A percentile compares a stretch with the other conserved stretches of the same genome.
Conservation (phyloP, 2,113 vertebrate genomes). For the Gulo gulo region DNA sequence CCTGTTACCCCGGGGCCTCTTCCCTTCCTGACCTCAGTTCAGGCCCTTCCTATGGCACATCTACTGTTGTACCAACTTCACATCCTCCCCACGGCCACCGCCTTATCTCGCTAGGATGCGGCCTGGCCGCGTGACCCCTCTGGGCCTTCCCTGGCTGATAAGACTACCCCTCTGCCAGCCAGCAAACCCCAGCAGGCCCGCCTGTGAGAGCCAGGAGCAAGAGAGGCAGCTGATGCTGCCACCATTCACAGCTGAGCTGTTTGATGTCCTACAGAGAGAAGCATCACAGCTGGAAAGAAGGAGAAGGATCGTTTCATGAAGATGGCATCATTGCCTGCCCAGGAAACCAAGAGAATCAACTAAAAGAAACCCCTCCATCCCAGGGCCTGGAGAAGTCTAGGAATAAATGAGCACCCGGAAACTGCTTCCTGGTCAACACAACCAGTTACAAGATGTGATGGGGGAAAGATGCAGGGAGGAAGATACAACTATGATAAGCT, state of each 20-base stretch:
- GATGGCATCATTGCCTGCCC: background rate
- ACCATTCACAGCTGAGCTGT: fast-evolving
- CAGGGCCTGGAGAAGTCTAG: background rate
- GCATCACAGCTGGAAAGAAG: background rate
- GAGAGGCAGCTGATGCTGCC: background rate
- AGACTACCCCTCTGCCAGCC: background rate
- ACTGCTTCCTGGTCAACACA: background rate
- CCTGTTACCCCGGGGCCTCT: no score
- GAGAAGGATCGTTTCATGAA: background rate
- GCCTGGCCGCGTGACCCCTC: background rate
- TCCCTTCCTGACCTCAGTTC: background rate
- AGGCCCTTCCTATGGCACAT: background rate
- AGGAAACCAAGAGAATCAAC: background rate
- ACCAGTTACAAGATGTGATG: background rate
- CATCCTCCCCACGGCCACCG: background rate
- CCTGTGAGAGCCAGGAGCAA: background rate
- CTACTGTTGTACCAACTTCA: background rate
- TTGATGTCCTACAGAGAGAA: no score
- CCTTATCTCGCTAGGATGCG: background rate
- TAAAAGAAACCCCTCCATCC: background rate
- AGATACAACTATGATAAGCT: background rate
- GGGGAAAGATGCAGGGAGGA: background rate
- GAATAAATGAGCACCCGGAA: background rate
- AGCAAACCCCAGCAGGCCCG: background rate
- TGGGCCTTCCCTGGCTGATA: background rate